Conservation (phyloP, 2,888 invertebrate species). For the Notocelia uddmanniana region DNA sequence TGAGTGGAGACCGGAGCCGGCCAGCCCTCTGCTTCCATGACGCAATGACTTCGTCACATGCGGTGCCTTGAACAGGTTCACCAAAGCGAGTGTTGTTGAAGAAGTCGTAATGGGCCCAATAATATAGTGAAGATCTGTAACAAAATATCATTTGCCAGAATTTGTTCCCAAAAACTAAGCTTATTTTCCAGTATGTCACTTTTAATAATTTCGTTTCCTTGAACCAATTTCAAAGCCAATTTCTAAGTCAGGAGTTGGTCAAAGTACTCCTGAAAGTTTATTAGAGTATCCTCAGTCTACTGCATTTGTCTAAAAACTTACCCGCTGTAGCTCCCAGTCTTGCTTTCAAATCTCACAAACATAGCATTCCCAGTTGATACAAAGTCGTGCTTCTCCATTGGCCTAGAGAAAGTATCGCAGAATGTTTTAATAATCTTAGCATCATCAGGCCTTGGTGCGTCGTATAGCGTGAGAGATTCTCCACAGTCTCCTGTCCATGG, state of each 20-base stretch:
- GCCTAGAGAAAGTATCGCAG: conserved; percentile 96
- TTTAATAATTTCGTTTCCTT: too few relatives aligned
- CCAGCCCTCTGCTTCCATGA: conserved; percentile 93
- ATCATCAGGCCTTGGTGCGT: conserved; percentile 94
- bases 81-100: conserved; percentile 96
- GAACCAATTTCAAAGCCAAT: too few relatives aligned
- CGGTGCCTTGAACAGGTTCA: conserved; percentile 91
- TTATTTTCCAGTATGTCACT: too few relatives aligned
- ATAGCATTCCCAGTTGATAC: conserved; percentile 95
- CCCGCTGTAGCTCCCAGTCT: conserved; percentile 96
- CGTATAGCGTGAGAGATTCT: conserved; percentile 95
- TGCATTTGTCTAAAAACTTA: conserved; percentile 61
- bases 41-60: conserved; percentile 95
- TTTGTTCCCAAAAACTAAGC: too few relatives aligned
- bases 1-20: conserved; percentile 92
- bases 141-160: background rate
- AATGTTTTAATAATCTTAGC: conserved; percentile 97
- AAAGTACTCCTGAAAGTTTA: background rate
- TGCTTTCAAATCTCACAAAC: conserved; percentile 95
- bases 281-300: background rate
- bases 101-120: conserved; percentile 97
- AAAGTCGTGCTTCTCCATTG: conserved; percentile 97
- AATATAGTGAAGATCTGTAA: conserved; percentile 93
- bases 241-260: too few relatives aligned
- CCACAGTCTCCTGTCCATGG: conserved; percentile 96